Percentiles rank a stretch among this genome's conserved stretches.
These are phyloP conservation scores for Chromoteleia sp. DNA, from an alignment of 2,888 invertebrate species.

Conservation along the genomic window DNA sequence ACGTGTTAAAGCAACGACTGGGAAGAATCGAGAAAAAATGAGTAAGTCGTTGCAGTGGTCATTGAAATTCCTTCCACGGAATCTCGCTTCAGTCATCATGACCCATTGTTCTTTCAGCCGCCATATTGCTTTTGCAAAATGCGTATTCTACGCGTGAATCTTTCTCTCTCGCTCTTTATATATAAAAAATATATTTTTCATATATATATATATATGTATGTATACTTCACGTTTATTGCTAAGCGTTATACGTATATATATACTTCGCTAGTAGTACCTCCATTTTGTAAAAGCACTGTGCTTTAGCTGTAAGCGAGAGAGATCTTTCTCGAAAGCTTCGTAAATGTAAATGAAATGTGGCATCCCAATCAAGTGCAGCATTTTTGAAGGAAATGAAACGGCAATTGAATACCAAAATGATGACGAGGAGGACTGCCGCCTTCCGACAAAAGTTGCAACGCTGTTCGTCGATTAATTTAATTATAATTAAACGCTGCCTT, in stretches of 20 bases:
- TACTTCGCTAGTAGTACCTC: slow-evolving; percentile 76
- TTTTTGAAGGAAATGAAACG: slow-evolving; percentile 77
- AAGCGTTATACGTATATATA: slow-evolving; percentile 73
- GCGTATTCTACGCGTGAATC: slow-evolving; percentile 67
- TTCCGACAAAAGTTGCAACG: slow-evolving; percentile 55
- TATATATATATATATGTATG: slow-evolving; percentile 68
- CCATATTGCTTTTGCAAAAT: slow-evolving; percentile 76
- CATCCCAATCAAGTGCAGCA: slow-evolving; percentile 83
- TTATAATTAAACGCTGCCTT: background rate
- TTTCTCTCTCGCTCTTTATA: slow-evolving; percentile 70
- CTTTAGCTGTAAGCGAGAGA: slow-evolving; percentile 75
- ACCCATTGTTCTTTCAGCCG: slow-evolving; percentile 71
- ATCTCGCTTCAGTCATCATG: slow-evolving; percentile 68
- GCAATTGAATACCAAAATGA: slow-evolving; percentile 69
- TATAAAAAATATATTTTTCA: slow-evolving; percentile 60
- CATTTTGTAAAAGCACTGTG: slow-evolving; percentile 80
- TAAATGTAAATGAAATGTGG: slow-evolving; percentile 85
- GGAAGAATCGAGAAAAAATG: too few species aligned
- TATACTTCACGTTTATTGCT: slow-evolving; percentile 72
- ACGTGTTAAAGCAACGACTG: too few species aligned
- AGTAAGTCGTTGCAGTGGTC: too few species aligned
- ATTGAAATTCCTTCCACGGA: slow-evolving; percentile 15
- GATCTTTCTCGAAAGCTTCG: slow-evolving; percentile 82
- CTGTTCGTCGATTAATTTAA: background rate
- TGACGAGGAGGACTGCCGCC: slow-evolving; percentile 55